phyloP scores from a whole-genome alignment of 2,888 invertebrate genomes.

The Chrysolina haemoptera region DNA sequence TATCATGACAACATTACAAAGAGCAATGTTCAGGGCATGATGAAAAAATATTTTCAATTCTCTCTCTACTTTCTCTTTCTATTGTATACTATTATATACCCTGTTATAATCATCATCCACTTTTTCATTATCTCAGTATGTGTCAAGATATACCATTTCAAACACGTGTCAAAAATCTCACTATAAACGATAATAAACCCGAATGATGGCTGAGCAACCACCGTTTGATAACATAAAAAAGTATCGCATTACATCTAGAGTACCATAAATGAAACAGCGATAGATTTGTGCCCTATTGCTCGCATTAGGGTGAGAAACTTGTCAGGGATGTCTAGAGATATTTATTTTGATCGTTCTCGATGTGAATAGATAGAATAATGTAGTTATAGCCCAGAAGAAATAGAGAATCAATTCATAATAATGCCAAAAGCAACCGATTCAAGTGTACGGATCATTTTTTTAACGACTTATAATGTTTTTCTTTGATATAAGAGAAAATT shows the following conservation, averaged over 20 bases:
- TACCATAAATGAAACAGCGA: slow-evolving; percentile 45
- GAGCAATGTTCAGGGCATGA: too few species aligned
- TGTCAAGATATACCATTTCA: slow-evolving; percentile 55
- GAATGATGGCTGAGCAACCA: slow-evolving; percentile 42
- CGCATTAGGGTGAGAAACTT: slow-evolving; percentile 39
- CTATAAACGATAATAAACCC: slow-evolving; percentile 55
- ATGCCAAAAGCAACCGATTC: too few species aligned
- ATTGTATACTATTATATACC: not conserved
- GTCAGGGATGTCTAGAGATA: not conserved
- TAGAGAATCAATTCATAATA: too few species aligned
- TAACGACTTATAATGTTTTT: too few species aligned
- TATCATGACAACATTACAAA: too few species aligned
- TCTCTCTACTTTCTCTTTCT: too few species aligned
- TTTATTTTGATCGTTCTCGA: not conserved
- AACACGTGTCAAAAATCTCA: slow-evolving; percentile 56
- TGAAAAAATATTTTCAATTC: too few species aligned
- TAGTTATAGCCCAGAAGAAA: too few species aligned
- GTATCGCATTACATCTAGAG: slow-evolving; percentile 53
- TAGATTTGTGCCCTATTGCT: slow-evolving; percentile 55
- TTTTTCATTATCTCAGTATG: slow-evolving; percentile 46
- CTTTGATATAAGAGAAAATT: too few species aligned
- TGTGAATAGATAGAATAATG: not conserved
- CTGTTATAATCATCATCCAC: slow-evolving; percentile 23
- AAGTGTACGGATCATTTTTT: too few species aligned
- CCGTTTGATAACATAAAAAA: slow-evolving; percentile 54